phyloP scores from a whole-genome alignment of 2,113 vertebrate species.

The Anolis carolinensis region DNA sequence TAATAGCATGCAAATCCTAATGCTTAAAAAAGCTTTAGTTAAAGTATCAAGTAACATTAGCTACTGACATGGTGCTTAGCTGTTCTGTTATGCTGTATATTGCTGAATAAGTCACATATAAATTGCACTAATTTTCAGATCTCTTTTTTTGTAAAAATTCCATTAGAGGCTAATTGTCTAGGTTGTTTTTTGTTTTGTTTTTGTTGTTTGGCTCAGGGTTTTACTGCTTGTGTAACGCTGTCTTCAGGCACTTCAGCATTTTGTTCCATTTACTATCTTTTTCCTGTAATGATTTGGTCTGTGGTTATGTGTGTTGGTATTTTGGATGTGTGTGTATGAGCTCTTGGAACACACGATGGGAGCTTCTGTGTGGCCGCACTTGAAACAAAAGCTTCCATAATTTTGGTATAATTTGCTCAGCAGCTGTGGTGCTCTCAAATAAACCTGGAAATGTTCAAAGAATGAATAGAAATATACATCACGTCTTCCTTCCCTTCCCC shows the following conservation, averaged over 20 bases:
- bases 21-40: slow-evolving; percentile 56
- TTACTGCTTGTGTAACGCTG: background rate
- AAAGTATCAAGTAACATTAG: slow-evolving; percentile 45
- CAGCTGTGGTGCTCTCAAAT: slow-evolving; percentile 64
- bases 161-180: slow-evolving; percentile 1
- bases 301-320: slow-evolving; percentile 28
- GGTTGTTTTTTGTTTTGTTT: accelerated
- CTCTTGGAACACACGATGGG: slow-evolving; percentile 9
- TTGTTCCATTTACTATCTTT: slow-evolving; percentile 37
- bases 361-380: slow-evolving; percentile 23
- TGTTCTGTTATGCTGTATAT: background rate
- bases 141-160: background rate
- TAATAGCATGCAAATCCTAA: slow-evolving; percentile 53
- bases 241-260: background rate
- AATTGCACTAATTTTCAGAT: background rate
- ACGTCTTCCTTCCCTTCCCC: background rate
- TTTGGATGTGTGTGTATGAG: slow-evolving; percentile 32
- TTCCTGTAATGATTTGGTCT: slow-evolving; percentile 29
- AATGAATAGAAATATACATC: slow-evolving; percentile 40
- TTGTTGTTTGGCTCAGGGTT: background rate
- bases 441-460: slow-evolving; percentile 33
- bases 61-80: slow-evolving; percentile 37
- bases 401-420: slow-evolving; percentile 54
- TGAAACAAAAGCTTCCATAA: slow-evolving; percentile 58
- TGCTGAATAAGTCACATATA: slow-evolving; percentile 35